These are phyloP conservation scores for Penaeus indicus DNA, from an alignment of 1,140 invertebrate species.

Conservation along the genomic window DNA sequence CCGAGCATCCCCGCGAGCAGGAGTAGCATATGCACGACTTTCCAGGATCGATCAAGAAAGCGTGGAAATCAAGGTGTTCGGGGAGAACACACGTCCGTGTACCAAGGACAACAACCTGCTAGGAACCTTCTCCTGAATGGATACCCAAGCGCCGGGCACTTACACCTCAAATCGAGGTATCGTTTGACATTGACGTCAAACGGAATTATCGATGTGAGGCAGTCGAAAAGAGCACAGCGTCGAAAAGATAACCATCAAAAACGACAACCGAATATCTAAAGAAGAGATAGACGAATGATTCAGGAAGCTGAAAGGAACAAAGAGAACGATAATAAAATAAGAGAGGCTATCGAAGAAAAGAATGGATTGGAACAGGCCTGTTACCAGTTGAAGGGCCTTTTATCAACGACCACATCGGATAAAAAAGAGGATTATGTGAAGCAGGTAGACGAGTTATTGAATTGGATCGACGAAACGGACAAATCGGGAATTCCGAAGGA, in stretches of 20 bases:
- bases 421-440: too few relatives aligned
- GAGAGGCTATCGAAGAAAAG: too few relatives aligned
- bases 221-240: conserved; percentile 70
- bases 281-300: too few relatives aligned
- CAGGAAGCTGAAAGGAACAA: too few relatives aligned
- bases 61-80: conserved; percentile 77
- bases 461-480: too few relatives aligned
- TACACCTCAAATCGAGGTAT: conserved; percentile 92
- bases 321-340: too few relatives aligned
- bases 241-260: conserved; percentile 53
- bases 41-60: conserved; percentile 71
- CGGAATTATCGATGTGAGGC: conserved; percentile 77
- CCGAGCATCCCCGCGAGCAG: conserved; percentile 69
- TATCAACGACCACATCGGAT: too few relatives aligned
- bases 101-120: conserved; percentile 93
- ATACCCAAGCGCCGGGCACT: conserved; percentile 94
- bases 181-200: conserved; percentile 86
- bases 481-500: too few relatives aligned
- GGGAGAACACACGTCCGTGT: conserved; percentile 92
- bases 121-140: conserved; percentile 93
- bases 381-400: too few relatives aligned
- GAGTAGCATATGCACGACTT: conserved; percentile 69
- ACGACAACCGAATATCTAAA: too few relatives aligned
- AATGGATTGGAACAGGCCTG: too few relatives aligned
- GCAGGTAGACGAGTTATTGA: too few relatives aligned